Conservation (phyloP, 1,140 invertebrate genomes). For the Cryptotermes secundus region DNA sequence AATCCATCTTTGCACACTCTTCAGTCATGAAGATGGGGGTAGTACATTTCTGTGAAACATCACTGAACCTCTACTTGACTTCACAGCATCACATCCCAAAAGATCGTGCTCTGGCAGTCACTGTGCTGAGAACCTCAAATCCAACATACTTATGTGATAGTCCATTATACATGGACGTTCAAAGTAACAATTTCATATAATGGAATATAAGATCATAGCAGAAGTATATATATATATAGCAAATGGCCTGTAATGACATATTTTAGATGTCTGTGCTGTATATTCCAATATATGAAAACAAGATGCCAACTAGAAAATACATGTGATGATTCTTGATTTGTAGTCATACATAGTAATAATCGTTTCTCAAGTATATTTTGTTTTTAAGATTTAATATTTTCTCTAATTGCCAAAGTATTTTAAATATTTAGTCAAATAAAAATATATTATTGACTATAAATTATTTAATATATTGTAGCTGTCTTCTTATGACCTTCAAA, state of each 20-base stretch:
- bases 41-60: no score
- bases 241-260: neutral
- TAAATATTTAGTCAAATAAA: slow-evolving; percentile 9
- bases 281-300: neutral
- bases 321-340: neutral
- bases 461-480: neutral
- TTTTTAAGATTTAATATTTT: neutral
- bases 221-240: neutral
- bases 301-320: neutral
- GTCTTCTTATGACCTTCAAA: no score
- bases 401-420: neutral
- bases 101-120: no score
- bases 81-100: no score
- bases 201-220: no score
- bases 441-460: neutral
- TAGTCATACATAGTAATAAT: neutral
- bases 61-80: no score
- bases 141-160: no score
- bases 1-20: no score
- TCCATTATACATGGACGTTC: no score
- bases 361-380: neutral
- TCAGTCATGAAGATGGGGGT: no score
- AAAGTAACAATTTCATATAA: no score
- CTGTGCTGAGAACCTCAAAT: no score
- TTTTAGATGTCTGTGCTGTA: neutral